Evolutionary conservation across 2,797 vertebrate genomes (phyloP).

Genomic region (Lemur catta): DNA sequence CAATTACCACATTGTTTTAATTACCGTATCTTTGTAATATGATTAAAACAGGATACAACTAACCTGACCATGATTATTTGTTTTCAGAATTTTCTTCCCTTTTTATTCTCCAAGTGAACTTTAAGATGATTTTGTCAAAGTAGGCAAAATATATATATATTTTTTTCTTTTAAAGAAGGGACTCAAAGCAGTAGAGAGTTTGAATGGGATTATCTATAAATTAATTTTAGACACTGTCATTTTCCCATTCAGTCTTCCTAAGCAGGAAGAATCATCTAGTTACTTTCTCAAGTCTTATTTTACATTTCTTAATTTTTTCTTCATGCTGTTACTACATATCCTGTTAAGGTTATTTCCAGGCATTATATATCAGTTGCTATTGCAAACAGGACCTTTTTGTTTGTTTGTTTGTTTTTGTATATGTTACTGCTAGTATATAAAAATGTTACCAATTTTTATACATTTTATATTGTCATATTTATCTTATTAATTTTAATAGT

Average conservation of each 20-base stretch:
- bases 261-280: not conserved
- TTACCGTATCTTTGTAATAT: not conserved
- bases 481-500: not conserved
- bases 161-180: conserved; percentile 8
- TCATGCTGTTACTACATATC: not conserved
- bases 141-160: not conserved
- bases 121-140: conserved; percentile 1
- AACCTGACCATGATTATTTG: not conserved
- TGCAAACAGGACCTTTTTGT: not conserved
- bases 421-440: not conserved
- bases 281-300: not conserved
- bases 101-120: not conserved
- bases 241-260: conserved; percentile 6
- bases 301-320: not conserved
- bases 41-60: not conserved
- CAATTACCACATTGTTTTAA: not conserved
- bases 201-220: not conserved
- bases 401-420: not conserved
- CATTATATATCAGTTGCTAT: not conserved
- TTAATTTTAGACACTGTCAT: not conserved
- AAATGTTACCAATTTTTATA: not conserved
- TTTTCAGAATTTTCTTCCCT: not conserved
- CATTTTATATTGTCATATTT: not conserved
- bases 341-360: not conserved
- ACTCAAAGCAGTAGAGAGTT: not conserved